Base-by-base conservation (phyloP, 1,140 invertebrate species). In the Periplaneta americana region DNA sequence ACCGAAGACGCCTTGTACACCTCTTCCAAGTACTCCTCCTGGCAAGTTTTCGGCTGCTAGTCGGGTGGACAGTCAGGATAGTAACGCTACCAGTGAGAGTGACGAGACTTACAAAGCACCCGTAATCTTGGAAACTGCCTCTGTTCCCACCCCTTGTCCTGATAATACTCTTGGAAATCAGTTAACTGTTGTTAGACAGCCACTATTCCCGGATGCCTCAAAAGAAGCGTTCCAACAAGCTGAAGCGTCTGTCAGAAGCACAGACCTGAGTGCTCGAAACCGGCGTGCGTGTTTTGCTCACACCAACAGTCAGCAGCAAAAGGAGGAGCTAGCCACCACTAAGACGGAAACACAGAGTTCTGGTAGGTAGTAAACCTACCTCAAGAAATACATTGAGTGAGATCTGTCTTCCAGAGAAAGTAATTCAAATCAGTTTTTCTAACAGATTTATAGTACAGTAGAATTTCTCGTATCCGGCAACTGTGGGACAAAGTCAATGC, bases 31-130 rank as follows among this genome's bases (percentile, higher is more conserved):
- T 36, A 31, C 31, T 37, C 66, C 80, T n/a, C 76, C 76, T 32
- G 77, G 77, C 34, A 78, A 78, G 34, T 48, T 78, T 36, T 37
- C 77, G 6, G 22, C 22, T 17, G 35, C 28, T 31, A 80, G 83
- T 17, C 84, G 85, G 81, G 87, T 86, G 82, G 85, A 84, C 84
- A 89, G 85, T 83, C 79, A 86, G 84, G 88, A 86, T 82, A 89
- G 84, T 34, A 85, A 85, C 78, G 84, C 84, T 32, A 87, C 83
- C 78, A 86, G 85, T 83, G 85, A 88, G 82, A 87, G 85, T 82
- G 87, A 88, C 80, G 88, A 89, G 77, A 86, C 80, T 66, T 85
- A 86, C 75, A 89, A 88, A 82, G 79, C 84, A 34, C 82, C 79
- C 34, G 34, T 74, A 3, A 34, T 13, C 2, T 10, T 36, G 15